phyloP scores from a whole-genome alignment of 2,797 vertebrate genomes.

The Telmatherina bonti region DNA sequence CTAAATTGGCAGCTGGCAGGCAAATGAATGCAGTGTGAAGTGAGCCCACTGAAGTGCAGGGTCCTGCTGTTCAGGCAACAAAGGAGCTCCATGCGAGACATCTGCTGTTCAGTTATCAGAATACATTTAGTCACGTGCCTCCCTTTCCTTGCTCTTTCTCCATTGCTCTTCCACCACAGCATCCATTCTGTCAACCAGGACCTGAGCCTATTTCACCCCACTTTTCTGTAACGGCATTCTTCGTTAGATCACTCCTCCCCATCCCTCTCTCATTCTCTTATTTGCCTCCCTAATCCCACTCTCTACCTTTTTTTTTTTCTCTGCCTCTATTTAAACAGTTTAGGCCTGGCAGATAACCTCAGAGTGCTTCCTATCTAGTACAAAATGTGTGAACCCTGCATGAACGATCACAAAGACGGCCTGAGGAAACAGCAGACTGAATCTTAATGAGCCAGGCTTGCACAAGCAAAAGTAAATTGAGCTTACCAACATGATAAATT shows the following conservation, averaged over 20 bases:
- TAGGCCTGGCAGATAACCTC: conserved; percentile 77
- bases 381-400: conserved; percentile 71
- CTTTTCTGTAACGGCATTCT: conserved; percentile 75
- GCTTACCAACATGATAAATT: conserved; percentile 87
- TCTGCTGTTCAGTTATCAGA: conserved; percentile 95
- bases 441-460: conserved; percentile 83
- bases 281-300: conserved; percentile 77
- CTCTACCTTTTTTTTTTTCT: conserved; percentile 69
- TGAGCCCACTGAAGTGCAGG: conserved; percentile 90
- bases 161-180: conserved; percentile 64
- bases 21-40: conserved; percentile 94
- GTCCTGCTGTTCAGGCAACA: conserved; percentile 94
- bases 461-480: conserved; percentile 86
- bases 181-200: conserved; percentile 77
- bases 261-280: conserved; percentile 71
- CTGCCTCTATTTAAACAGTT: conserved; percentile 77
- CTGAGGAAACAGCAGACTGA: conserved; percentile 80
- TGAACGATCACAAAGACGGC: conserved; percentile 81
- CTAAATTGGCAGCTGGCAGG: conserved; percentile 94
- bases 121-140: conserved; percentile 89
- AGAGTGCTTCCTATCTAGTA: conserved; percentile 78
- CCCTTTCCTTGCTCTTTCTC: conserved; percentile 72
- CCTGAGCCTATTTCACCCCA: conserved; percentile 59
- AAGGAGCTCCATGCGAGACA: conserved; percentile 91
- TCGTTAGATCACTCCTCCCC: conserved; percentile 67